These are phyloP conservation scores for Lochmaea crataegi DNA, from an alignment of 2,888 invertebrate genomes.

Conservation along the genomic window DNA sequence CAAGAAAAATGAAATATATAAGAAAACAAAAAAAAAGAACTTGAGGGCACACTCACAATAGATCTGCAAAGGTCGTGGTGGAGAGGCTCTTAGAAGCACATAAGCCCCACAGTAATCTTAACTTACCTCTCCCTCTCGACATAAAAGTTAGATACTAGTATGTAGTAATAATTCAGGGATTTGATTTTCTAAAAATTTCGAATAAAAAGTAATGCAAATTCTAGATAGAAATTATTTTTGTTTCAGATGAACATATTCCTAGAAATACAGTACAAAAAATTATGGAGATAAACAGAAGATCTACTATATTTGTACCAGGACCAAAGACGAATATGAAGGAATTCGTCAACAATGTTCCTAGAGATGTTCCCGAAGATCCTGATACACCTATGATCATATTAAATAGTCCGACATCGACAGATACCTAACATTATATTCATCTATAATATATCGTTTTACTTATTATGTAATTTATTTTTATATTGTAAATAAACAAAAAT, in stretches of 20 bases:
- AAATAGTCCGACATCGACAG: neutral
- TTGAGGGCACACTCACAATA: no score
- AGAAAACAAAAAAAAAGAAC: no score
- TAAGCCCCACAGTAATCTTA: no score
- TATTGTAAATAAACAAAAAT: neutral
- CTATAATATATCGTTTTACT: no score
- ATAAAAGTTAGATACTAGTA: no score
- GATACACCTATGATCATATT: neutral
- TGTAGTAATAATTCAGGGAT: no score
- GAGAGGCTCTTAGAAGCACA: no score
- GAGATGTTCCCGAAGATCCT: no score
- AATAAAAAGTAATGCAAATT: neutral
- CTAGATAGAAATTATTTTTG: neutral
- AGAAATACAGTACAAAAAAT: neutral
- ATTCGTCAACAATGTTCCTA: neutral
- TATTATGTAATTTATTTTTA: neutral
- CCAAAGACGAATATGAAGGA: neutral
- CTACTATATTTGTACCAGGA: neutral
- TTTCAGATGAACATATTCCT: neutral
- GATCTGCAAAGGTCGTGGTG: no score
- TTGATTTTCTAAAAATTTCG: no score
- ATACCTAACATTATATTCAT: neutral
- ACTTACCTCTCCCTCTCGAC: no score
- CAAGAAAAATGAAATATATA: no score
- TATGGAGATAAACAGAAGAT: neutral